Base-by-base conservation (phyloP, 2,113 vertebrate genomes). In the Ageneiosus marmoratus region DNA sequence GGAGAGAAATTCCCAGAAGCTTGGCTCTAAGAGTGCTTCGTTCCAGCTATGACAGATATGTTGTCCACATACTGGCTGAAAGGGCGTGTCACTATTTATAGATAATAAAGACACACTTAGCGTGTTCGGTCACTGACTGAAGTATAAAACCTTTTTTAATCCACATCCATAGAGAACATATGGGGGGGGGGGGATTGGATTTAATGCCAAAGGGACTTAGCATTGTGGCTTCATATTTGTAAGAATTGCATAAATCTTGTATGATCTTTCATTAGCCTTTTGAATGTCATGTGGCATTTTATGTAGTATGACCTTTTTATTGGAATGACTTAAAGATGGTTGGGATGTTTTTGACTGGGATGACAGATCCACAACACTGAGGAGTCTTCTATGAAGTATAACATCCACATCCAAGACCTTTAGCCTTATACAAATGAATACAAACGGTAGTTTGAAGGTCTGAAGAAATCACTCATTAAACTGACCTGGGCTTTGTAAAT, bases 51-150 rank as follows among this genome's bases (percentile, higher is more conserved):
- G 84, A 73, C 51, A 85, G 85, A 67, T 76, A 88, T 88, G 85
- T 75, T 24, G 53, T 70, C 41, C 53, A 56, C 32, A 44, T 83
- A 72, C 48, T 70, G 69, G 72, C 82, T 73, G 46, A 88, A 88
- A 88, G 86, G 86, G 77, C 74, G 82, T 41, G 41, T 18, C 67
- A 50, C 84, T 88, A 81, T 86, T 86, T 89, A 85, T 86, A 85
- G 55, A 27, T 48, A 65, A 83, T 85, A 48, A 79, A 37, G 82
- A 48, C 32, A 67, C 55, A 34, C 65, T 67, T 9, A 74, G 46
- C 15, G 12, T 11, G 48, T 13, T 12, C 12, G 51, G 72, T 51
- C 72, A 18, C 27, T 32, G 50, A 22, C 13, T 37, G 29, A 15
- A 74, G 27, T 18, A 32, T 51, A 10, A 51, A 74, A 5, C n/a